phyloP scores from a whole-genome alignment of 2,113 vertebrate species.

The Saccopteryx bilineata region DNA sequence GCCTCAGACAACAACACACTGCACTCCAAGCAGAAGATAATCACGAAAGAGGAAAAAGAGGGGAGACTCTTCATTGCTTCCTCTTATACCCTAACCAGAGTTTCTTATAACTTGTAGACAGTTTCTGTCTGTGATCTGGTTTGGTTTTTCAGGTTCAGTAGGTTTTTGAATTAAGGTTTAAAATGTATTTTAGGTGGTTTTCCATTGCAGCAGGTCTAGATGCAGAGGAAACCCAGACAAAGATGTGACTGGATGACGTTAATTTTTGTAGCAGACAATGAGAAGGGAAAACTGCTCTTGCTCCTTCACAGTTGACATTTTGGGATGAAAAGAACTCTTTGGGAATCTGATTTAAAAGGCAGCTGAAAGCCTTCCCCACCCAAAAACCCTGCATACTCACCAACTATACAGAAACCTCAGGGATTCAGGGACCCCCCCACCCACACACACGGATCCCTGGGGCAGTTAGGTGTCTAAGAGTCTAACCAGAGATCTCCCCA shows the following conservation, averaged over 20 bases:
- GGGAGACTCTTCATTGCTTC: neutral
- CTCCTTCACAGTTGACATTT: neutral
- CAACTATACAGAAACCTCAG: neutral
- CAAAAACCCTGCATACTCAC: neutral
- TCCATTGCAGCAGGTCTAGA: neutral
- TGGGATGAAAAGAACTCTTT: neutral
- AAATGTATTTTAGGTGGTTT: neutral
- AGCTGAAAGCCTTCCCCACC: neutral
- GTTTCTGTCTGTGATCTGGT: neutral
- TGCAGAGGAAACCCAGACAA: neutral
- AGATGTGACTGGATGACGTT: neutral
- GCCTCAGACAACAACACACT: neutral
- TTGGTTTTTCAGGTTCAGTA: neutral
- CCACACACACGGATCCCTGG: neutral
- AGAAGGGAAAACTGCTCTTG: neutral
- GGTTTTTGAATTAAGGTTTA: neutral
- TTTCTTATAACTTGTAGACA: neutral
- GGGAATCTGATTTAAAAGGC: neutral
- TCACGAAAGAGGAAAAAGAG: neutral
- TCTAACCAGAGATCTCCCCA: neutral
- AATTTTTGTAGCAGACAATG: neutral
- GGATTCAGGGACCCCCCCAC: neutral
- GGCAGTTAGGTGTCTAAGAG: neutral
- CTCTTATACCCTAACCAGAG: neutral
- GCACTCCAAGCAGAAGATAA: neutral